Percentiles rank a stretch among this genome's conserved stretches.
Evolutionary conservation across 2,797 vertebrate species (phyloP).

Genomic region (Dermochelys coriacea): DNA sequence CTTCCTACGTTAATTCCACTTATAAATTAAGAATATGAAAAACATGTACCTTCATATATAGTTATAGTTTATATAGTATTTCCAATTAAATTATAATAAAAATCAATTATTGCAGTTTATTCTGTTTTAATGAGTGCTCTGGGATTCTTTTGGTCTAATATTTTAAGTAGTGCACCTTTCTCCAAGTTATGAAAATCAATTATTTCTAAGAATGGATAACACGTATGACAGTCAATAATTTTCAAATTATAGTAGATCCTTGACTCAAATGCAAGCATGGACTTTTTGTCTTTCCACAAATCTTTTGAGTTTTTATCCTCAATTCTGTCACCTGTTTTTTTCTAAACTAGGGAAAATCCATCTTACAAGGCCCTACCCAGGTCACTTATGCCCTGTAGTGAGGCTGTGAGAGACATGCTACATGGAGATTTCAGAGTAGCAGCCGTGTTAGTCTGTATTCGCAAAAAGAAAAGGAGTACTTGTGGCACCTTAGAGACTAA

Average conservation of each 20-base stretch:
- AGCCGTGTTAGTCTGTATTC: too few species aligned
- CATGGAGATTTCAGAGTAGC: too few species aligned
- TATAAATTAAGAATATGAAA: background rate
- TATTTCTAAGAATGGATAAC: background rate
- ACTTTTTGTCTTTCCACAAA: background rate
- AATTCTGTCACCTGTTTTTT: background rate
- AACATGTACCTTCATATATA: background rate
- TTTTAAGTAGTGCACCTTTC: background rate
- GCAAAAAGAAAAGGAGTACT: too few species aligned
- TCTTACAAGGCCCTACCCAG: background rate
- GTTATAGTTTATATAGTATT: background rate
- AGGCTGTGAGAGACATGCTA: background rate
- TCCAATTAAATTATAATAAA: background rate
- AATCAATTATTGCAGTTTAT: background rate
- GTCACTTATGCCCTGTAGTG: background rate
- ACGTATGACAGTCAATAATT: background rate
- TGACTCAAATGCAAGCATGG: background rate
- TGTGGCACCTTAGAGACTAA: too few species aligned
- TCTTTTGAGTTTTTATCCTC: slow-evolving; percentile 1
- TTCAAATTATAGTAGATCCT: background rate
- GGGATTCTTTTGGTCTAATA: background rate
- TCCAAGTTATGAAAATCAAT: background rate
- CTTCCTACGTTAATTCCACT: slow-evolving; percentile 40
- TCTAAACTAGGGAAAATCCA: background rate
- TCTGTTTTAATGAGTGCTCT: background rate